Evolutionary conservation across 2,797 vertebrate genomes (phyloP).

Genomic region (Neoniphon sammara): DNA sequence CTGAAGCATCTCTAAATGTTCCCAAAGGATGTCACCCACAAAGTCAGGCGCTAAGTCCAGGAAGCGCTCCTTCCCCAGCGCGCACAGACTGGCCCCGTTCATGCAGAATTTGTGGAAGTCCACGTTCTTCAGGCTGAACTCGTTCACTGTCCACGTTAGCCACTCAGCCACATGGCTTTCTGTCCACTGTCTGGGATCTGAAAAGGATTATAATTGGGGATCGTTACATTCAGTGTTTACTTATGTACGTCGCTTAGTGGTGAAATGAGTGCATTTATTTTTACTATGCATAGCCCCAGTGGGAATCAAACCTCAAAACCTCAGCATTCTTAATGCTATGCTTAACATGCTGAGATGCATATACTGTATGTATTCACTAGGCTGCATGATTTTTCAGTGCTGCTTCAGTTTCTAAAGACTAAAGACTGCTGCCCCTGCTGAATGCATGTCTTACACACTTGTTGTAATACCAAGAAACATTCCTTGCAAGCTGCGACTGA

Average conservation of each 20-base stretch:
- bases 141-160: constrained; percentile 97
- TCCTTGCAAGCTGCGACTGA: background rate
- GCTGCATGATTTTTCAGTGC: no score
- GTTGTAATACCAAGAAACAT: background rate
- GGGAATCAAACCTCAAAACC: no score
- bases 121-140: constrained; percentile 97
- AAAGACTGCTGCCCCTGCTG: no score
- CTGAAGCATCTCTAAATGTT: constrained; percentile 97
- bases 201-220: constrained; percentile 1
- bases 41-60: constrained; percentile 97
- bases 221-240: constrained; percentile 1
- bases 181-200: constrained; percentile 97
- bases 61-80: constrained; percentile 97
- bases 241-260: background rate
- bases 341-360: no score
- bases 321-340: no score
- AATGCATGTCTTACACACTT: background rate
- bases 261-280: background rate
- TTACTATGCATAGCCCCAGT: no score
- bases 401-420: no score
- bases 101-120: constrained; percentile 97
- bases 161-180: constrained; percentile 94
- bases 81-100: constrained; percentile 93
- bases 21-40: constrained; percentile 99
- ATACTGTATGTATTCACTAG: no score